A percentile compares a stretch with the other conserved stretches of the same genome.
Conservation (phyloP, 2,797 vertebrate genomes). For the Chanos chanos region DNA sequence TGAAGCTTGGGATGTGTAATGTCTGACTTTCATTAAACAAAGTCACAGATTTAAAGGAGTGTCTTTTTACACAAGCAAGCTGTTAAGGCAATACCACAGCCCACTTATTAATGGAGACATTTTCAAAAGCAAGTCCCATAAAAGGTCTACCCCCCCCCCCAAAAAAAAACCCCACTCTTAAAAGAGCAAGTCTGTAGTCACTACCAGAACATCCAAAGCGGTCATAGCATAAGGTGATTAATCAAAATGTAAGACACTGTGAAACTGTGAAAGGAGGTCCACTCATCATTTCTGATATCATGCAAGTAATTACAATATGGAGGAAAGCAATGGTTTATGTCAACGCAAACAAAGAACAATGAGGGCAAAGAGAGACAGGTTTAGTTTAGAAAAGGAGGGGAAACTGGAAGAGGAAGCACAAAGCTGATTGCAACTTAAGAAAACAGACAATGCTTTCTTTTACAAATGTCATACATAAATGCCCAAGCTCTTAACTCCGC, state of each 20-base stretch:
- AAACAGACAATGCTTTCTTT: constrained; percentile 7
- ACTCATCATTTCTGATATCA: neutral
- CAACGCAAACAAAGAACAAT: neutral
- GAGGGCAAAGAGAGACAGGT: neutral
- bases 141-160: neutral
- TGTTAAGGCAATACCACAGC: constrained; percentile 6
- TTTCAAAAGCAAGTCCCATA: constrained; percentile 8
- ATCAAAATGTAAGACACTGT: neutral
- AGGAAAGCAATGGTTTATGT: neutral
- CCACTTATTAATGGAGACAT: constrained; percentile 13
- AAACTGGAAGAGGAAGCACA: neutral
- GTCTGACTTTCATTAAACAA: constrained; percentile 29
- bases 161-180: constrained; percentile 1
- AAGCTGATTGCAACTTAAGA: neutral
- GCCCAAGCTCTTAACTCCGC: neutral
- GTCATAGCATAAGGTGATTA: constrained; percentile 1
- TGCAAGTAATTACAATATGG: constrained; percentile 2
- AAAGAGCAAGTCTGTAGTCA: neutral
- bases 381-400: neutral
- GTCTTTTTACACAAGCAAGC: constrained; percentile 12
- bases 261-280: neutral
- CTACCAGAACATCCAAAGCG: constrained; percentile 14
- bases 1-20: constrained; percentile 14
- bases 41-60: constrained; percentile 20
- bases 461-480: neutral